Percentiles rank a stretch among this genome's conserved stretches.
Evolutionary conservation across 2,888 invertebrate genomes (phyloP).

Genomic region (Oxyscelio sp.): DNA sequence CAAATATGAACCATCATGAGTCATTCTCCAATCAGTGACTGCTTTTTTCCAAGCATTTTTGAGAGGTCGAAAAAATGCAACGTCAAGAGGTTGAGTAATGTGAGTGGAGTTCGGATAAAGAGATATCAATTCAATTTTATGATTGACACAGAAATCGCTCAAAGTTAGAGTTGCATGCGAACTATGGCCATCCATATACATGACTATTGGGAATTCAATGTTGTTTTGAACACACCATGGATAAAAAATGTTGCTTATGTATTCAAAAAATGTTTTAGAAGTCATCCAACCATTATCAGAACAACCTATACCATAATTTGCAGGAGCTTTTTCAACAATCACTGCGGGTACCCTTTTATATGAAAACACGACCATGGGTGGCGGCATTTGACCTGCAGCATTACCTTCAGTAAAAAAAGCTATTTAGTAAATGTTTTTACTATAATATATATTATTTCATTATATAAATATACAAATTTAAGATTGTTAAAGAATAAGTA

Average conservation of each 20-base stretch:
- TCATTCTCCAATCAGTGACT: constrained; percentile 34
- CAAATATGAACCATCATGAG: constrained; percentile 23
- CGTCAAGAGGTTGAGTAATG: constrained; percentile 33
- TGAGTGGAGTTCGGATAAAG: constrained; percentile 50
- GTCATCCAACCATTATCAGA: constrained; percentile 41
- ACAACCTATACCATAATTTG: constrained; percentile 7
- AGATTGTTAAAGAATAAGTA: no score
- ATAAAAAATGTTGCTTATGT: constrained; percentile 62
- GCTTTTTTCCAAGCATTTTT: constrained; percentile 33
- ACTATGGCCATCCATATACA: constrained; percentile 75
- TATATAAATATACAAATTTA: no score
- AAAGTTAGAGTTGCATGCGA: constrained; percentile 74
- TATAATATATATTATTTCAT: no score
- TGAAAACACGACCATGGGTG: constrained; percentile 80
- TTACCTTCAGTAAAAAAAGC: no score
- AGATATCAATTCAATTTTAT: constrained; percentile 28
- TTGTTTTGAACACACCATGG: constrained; percentile 61
- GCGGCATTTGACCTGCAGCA: constrained; percentile 74
- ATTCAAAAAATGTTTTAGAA: constrained; percentile 52
- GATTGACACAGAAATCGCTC: constrained; percentile 59
- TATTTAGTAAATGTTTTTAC: no score
- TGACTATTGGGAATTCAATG: constrained; percentile 70
- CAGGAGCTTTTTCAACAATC: constrained; percentile 75
- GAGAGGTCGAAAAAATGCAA: constrained; percentile 27
- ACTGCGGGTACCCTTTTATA: constrained; percentile 82